Percentiles rank a stretch among this genome's conserved stretches.
Conservation (phyloP, 2,113 vertebrate genomes). For the Neolamprologus devosi region DNA sequence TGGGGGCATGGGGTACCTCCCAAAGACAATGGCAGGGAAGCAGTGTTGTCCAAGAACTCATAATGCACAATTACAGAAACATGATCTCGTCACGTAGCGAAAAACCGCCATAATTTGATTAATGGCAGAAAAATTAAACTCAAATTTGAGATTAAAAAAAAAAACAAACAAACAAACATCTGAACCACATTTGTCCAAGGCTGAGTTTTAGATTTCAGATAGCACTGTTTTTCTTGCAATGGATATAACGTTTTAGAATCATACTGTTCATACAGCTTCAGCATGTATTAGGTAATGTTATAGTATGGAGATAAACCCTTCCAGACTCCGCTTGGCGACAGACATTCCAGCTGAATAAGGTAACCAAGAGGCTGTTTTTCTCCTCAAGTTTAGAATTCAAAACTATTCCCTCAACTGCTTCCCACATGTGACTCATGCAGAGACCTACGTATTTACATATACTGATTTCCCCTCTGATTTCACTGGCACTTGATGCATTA, state of each 20-base stretch:
- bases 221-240: background rate
- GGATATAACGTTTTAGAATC: background rate
- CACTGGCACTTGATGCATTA: background rate
- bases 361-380: slow-evolving; percentile 53
- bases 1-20: background rate
- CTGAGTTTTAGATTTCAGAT: background rate
- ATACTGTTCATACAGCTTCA: background rate
- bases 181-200: background rate
- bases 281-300: slow-evolving; percentile 2
- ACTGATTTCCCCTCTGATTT: slow-evolving; percentile 23
- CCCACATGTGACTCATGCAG: slow-evolving; percentile 25
- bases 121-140: background rate
- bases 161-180: background rate
- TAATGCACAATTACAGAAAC: background rate
- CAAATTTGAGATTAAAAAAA: background rate
- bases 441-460: background rate
- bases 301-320: slow-evolving; percentile 24
- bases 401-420: slow-evolving; percentile 20
- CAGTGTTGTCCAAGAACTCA: background rate
- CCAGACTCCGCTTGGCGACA: slow-evolving; percentile 35
- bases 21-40: background rate
- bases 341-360: slow-evolving; percentile 61
- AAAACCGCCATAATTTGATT: background rate
- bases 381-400: slow-evolving; percentile 12
- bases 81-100: accelerated